Base-by-base conservation (phyloP, 2,113 vertebrate genomes). In the Dermatemys mawii region DNA sequence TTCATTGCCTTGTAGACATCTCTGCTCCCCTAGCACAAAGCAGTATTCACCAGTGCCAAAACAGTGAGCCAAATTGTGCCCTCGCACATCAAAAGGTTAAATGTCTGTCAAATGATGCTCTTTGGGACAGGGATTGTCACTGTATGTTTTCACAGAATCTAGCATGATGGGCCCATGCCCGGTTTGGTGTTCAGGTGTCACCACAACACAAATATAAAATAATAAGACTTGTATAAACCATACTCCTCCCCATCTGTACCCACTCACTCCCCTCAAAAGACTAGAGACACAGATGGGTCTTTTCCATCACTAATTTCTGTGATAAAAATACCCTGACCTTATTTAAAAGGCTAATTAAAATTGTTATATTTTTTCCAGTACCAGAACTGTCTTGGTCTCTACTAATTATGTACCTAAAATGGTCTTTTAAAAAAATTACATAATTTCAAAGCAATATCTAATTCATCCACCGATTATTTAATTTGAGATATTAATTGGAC, bases 311-410 rank as follows among this genome's bases (percentile, higher is more conserved):
- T 67, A 67, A 70, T 70, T 38, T 70, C 63, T 70, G 63, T 70
- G 63, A 38, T 38, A 70, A 38, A 70, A 70, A 70, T 70, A 70
- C 17, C 63, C 19, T 38, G 63, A 70, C n/a, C 35, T 70, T 70
- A 70, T 70, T 70, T 70, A n/a, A 70, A 13, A n/a, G 17, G 5
- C 63, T 53, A 91, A 88, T 78, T 78, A 0, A 73, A 90, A 83
- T 41, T 27, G 1, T 11, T 11, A 11, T 67, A 35, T 70, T 70
- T 26, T 91, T 48, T 26, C 29, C 76, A 82, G 19, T 29, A 63
- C 4, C 4, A 32, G 83, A 86, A 55, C 0, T 0, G 35, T 41
- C 91, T 22, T 0, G 0, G n/a, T 6, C 2, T 2, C 0, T 19
- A 27, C 41, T 35, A 48, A 13, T 16, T 67, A 27, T 22, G 38